phyloP scores from a whole-genome alignment of 1,140 invertebrate genomes.

The Hestina assimilis region DNA sequence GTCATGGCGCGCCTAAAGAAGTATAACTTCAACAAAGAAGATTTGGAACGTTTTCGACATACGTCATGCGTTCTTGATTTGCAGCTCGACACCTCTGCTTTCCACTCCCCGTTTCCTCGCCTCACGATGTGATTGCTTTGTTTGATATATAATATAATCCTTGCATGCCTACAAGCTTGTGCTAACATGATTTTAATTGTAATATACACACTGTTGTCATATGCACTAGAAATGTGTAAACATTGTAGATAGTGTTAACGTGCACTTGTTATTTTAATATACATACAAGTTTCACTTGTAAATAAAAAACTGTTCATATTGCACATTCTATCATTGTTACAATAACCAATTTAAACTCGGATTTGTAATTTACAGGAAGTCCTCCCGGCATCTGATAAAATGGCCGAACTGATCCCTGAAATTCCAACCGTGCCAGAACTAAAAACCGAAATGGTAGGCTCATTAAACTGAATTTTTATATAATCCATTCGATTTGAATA shows the following conservation, averaged over 20 bases:
- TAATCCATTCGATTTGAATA: background rate
- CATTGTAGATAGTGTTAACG: no score
- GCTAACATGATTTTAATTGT: constrained; percentile 9
- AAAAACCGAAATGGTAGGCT: constrained; percentile 59
- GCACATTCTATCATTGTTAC: no score
- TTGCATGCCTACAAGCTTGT: constrained; percentile 26
- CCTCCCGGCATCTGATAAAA: constrained; percentile 52
- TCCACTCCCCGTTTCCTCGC: constrained; percentile 15
- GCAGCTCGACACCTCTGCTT: constrained; percentile 26
- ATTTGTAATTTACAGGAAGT: constrained; percentile 51
- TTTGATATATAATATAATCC: background rate
- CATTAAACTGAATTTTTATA: background rate
- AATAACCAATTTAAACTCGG: no score
- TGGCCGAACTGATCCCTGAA: constrained; percentile 66
- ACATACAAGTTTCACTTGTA: no score
- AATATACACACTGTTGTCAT: no score
- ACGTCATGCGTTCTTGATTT: constrained; percentile 31
- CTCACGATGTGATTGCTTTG: constrained; percentile 23
- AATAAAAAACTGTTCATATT: no score
- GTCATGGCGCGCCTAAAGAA: no score
- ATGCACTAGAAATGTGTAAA: no score
- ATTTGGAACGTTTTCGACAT: constrained; percentile 40
- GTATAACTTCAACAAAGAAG: no score
- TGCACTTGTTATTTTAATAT: no score
- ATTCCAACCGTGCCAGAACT: constrained; percentile 61